Evolutionary conservation across 2,888 invertebrate species (phyloP), one percentile per base, ranked within the genome.

Genomic region (Tigriopus californicus): DNA sequence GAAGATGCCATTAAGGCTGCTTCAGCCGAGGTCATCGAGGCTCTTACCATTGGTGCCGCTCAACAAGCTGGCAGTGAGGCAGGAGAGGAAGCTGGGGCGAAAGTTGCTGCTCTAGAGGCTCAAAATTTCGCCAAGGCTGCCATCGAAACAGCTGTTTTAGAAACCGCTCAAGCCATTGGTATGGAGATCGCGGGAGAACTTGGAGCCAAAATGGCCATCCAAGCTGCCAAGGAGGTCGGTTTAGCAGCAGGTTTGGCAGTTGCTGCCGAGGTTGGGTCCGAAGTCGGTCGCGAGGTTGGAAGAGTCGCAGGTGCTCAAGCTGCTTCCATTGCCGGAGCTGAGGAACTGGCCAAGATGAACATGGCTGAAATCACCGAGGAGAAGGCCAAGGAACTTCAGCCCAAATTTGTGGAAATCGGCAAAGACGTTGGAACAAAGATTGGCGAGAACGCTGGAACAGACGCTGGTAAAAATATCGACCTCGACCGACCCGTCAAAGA

Each of bases 11-110:
- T 59, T 2, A 59, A 59, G 22, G 59, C 59, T 15, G 59, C 59
- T 10, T 59, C 59, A n/a, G 59, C 59, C 41, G 59, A 59, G 52
- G 52, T 59, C 15, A 41, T 59, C 41, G 59, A 59, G 41, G 59
- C 52, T 11, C n/a, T 59, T 33, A 59, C 59, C 18, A 49, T 59
- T 59, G 59, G 59, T 10, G 42, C 25, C 11, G 48, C 59, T 41
- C 52, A 59, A 20, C 22, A n/a, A 4, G 41, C 40, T 41, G 59
- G 59, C 11, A 42, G 41, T 12, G 59, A 59, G 18, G 59, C 59
- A 12, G 59, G 59, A 18, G 59, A 59, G 20, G 42, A 25, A 18
- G 59, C 59, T 18, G 59, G 59, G 2, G 41, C 59, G 12, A 59
- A 40, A n/a, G 51, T 41, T 20, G 51, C 33, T 22, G 24, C 22